Evolutionary conservation across 1,140 invertebrate genomes (phyloP), one percentile per base, ranked within the genome.

Genomic region (Bicyclus anynana): DNA sequence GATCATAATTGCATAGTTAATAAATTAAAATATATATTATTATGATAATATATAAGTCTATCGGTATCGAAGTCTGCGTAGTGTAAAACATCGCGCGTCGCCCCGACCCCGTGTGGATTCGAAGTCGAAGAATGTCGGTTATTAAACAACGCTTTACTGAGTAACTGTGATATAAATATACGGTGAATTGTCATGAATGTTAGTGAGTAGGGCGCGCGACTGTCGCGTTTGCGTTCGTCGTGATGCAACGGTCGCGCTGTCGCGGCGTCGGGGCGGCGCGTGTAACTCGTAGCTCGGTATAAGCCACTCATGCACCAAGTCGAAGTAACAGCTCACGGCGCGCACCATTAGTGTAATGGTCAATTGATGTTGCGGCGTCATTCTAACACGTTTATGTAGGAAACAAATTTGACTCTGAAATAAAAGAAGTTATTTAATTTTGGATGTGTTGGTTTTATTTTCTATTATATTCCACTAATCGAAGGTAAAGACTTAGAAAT

Each of bases 361-460:
- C 80, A 80, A 83, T 81, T 84, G 78, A 87, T 85, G 80, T 77
- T 80, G 74, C 77, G 63, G 74, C 81, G 84, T 82, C 79, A 79
- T 84, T 85, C 80, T 87, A 86, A 87, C 84, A 87, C 83, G 70
- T 82, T 84, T 84, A 86, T 86, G 84, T 87, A 87, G 84, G 74
- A 85, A 87, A 85, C 77, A 87, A 85, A 87, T 86, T 87, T 87
- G 83, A 86, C 84, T 87, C 80, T 85, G 84, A 86, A 87, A 84
- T 87, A 87, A 87, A 87, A 84, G 78, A 87, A 84, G 80, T 87
- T 86, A 86, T 87, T 87, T 86, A 87, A 86, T 87, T 87, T 87
- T 87, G 81, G 84, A 84, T 69, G 26, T 69, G 56, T 66, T 83
- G 65, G 78, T 85, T 87, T 87, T 67, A 84, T 85, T 87, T 83